Conservation (phyloP, 2,797 vertebrate genomes). For the Dermochelys coriacea region DNA sequence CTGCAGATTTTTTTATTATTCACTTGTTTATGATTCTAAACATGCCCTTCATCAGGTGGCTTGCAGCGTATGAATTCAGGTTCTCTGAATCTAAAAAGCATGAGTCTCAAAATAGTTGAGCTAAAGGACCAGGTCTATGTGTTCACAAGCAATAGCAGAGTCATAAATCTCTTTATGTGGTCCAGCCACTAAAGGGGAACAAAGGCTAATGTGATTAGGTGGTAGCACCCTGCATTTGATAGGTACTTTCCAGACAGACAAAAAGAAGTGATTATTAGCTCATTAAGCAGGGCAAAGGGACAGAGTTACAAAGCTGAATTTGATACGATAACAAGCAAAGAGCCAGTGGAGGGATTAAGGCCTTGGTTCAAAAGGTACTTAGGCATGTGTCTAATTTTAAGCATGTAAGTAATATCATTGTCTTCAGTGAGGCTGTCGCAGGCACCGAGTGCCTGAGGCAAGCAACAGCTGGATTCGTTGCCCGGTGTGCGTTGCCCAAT, state of each 20-base stretch:
- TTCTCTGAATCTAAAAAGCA: not conserved
- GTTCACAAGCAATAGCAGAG: not conserved
- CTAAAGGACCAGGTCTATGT: not conserved
- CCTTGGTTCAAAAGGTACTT: not conserved
- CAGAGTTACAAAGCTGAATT: not conserved
- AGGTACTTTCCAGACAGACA: not conserved
- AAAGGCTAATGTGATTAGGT: not conserved
- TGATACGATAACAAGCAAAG: not conserved
- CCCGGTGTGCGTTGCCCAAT: too few relatives aligned
- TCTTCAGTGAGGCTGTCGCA: not conserved
- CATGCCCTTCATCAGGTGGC: not conserved
- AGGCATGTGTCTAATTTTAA: accelerated
- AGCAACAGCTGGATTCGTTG: too few relatives aligned
- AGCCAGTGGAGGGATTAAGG: not conserved
- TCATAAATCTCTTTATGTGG: not conserved
- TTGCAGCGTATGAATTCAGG: not conserved
- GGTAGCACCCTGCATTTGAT: not conserved
- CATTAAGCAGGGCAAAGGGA: not conserved
- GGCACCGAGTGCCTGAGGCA: too few relatives aligned
- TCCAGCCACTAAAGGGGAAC: not conserved
- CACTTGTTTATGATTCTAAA: not conserved
- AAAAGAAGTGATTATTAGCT: not conserved
- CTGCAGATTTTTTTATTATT: not conserved
- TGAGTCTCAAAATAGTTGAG: not conserved
- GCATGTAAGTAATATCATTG: not conserved